Conservation (phyloP, 2,797 vertebrate species). For the Distichodus sexfasciatus region DNA sequence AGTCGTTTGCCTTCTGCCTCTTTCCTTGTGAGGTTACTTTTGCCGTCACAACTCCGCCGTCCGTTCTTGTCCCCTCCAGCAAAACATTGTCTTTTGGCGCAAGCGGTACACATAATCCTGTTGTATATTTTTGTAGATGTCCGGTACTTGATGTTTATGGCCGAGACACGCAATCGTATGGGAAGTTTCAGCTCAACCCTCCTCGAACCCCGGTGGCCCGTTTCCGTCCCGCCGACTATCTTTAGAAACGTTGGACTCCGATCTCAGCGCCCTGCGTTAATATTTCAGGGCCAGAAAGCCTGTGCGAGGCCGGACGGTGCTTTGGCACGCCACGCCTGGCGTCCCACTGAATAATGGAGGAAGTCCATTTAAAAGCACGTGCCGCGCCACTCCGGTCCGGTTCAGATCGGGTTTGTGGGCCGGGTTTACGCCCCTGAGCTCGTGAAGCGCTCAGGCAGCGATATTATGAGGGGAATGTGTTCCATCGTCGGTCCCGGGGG, state of each 20-base stretch:
- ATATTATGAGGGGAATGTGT: neutral
- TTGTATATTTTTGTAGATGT: conserved; percentile 25
- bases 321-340: conserved; percentile 4
- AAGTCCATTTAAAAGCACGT: conserved; percentile 11
- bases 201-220: too few relatives aligned
- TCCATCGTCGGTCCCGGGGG: too few relatives aligned
- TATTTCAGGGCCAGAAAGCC: conserved; percentile 17
- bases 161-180: neutral
- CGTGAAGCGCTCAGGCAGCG: neutral
- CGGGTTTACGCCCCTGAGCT: neutral
- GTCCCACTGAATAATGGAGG: conserved; percentile 27
- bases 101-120: conserved; percentile 34
- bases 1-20: conserved; percentile 23
- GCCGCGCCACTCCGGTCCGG: neutral
- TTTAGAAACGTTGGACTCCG: conserved; percentile 14
- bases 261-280: conserved; percentile 8
- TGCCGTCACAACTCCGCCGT: conserved; percentile 18
- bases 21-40: too few relatives aligned
- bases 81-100: conserved; percentile 33
- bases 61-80: conserved; percentile 22
- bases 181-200: neutral
- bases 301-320: neutral
- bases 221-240: neutral
- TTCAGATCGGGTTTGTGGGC: neutral
- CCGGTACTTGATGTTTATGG: neutral